A percentile compares a stretch with the other conserved stretches of the same genome.
Conservation (phyloP, 2,797 vertebrate species). For the Sebastes oblongus region DNA sequence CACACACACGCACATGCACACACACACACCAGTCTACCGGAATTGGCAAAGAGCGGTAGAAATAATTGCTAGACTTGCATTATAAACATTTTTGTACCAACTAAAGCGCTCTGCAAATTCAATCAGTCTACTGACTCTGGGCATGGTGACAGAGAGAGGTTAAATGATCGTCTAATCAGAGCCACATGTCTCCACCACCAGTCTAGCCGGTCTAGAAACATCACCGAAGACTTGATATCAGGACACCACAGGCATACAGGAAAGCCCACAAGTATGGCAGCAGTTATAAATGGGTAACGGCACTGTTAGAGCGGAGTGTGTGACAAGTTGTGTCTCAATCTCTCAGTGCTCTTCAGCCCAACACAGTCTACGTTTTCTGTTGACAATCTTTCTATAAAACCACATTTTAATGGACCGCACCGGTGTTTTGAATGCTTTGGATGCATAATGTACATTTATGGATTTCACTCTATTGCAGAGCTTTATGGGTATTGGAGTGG, state of each 20-base stretch:
- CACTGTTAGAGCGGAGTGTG: slow-evolving; percentile 12
- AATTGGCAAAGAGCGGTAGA: slow-evolving; percentile 60
- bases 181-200: slow-evolving; percentile 79
- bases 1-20: slow-evolving; percentile 1
- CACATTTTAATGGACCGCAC: slow-evolving; percentile 1
- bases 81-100: slow-evolving; percentile 79
- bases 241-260: slow-evolving; percentile 49
- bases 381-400: neutral
- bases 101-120: slow-evolving; percentile 77
- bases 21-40: slow-evolving; percentile 38
- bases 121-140: slow-evolving; percentile 80
- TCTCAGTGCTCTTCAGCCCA: neutral
- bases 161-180: slow-evolving; percentile 80
- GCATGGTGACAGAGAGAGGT: slow-evolving; percentile 74
- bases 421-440: slow-evolving; percentile 4
- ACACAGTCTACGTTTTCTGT: slow-evolving; percentile 11
- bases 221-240: slow-evolving; percentile 64
- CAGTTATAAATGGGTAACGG: slow-evolving; percentile 52
- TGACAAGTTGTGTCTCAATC: slow-evolving; percentile 33
- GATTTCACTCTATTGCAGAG: neutral
- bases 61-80: slow-evolving; percentile 78
- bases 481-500: neutral
- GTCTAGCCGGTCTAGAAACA: slow-evolving; percentile 68
- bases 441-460: neutral
- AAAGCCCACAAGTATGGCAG: slow-evolving; percentile 56